These are phyloP conservation scores for Parthenolecanium corni DNA, from an alignment of 2,888 invertebrate species.

Conservation along the genomic window DNA sequence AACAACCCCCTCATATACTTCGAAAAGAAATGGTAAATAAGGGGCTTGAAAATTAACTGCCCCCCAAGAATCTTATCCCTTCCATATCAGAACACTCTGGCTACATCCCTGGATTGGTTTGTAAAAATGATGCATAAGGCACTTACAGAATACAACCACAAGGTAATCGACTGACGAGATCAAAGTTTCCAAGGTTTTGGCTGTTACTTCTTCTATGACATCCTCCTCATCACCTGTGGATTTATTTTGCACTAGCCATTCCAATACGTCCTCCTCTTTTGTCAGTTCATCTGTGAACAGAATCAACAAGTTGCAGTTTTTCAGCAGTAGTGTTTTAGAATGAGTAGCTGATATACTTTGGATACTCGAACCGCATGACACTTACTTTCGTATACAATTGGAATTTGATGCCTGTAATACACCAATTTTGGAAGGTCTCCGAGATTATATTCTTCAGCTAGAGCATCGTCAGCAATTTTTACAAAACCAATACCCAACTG, in stretches of 20 bases:
- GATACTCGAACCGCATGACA: no score
- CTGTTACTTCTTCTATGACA: conserved; percentile 86
- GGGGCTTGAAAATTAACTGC: no score
- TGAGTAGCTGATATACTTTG: no score
- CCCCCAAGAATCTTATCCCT: no score
- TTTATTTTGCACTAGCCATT: conserved; percentile 87
- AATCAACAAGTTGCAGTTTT: neutral
- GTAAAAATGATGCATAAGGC: no score
- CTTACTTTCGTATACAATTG: conserved; percentile 85
- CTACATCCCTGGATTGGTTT: no score
- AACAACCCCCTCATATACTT: no score
- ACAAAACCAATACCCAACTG: conserved; percentile 89
- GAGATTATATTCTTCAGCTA: conserved; percentile 86
- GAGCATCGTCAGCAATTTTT: conserved; percentile 80
- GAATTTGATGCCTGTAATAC: conserved; percentile 87
- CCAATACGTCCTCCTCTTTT: conserved; percentile 80
- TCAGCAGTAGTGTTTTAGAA: no score
- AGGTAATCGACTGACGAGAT: conserved; percentile 82
- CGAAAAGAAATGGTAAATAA: no score
- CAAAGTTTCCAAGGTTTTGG: conserved; percentile 73
- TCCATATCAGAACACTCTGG: no score
- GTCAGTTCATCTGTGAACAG: conserved; percentile 61
- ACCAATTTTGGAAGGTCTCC: conserved; percentile 77
- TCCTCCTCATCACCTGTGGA: conserved; percentile 89
- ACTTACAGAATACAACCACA: conserved; percentile 79